Percentiles rank a stretch among this genome's conserved stretches.
phyloP scores from a whole-genome alignment of 2,797 vertebrate species.

The Lateolabrax maculatus region DNA sequence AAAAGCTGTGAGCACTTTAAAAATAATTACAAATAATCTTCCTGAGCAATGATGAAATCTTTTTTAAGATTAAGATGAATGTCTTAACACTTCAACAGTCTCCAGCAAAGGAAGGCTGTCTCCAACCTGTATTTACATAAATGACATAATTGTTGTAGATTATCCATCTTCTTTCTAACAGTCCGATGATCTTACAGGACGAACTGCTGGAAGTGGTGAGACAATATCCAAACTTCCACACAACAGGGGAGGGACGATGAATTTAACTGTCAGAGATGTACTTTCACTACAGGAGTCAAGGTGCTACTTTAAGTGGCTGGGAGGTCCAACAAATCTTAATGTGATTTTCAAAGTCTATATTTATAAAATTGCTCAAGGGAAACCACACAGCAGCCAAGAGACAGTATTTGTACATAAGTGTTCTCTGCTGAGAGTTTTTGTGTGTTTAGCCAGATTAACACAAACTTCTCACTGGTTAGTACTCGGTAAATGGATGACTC shows the following conservation, averaged over 20 bases:
- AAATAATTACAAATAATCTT: not conserved
- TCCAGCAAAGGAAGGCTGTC: not conserved
- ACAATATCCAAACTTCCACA: too few species aligned
- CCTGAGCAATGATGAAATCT: not conserved
- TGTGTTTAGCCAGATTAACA: not conserved
- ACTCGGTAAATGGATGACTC: not conserved
- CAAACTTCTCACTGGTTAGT: not conserved
- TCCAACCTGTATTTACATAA: constrained; percentile 7
- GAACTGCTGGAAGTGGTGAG: not conserved
- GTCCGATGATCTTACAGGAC: not conserved
- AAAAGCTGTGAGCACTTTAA: not conserved
- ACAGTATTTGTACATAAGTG: not conserved
- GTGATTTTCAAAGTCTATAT: not conserved
- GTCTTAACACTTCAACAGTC: not conserved
- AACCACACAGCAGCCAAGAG: not conserved
- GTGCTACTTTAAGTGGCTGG: not conserved
- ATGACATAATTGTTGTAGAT: not conserved
- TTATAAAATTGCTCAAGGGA: not conserved
- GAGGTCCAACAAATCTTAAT: not conserved
- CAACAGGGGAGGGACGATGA: not conserved
- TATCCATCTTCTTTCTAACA: not conserved
- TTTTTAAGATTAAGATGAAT: not conserved
- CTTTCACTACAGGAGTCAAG: not conserved
- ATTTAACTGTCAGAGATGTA: not conserved
- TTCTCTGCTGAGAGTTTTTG: not conserved